Conservation (phyloP, 92 coral and sea anemone genomes). For the Palythoa grandis region DNA sequence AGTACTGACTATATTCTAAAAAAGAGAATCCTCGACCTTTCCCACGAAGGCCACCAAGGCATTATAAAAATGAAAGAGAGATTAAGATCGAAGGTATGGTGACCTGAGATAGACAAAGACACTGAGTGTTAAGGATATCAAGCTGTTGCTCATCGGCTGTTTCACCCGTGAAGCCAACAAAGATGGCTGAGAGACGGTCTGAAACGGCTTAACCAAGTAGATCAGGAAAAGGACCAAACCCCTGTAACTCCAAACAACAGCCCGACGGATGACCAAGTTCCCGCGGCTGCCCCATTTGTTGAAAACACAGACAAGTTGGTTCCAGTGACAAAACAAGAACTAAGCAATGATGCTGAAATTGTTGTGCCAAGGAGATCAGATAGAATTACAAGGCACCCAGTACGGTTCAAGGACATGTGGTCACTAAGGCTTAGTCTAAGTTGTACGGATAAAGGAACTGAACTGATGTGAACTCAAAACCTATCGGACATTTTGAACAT, state of each 20-base stretch:
- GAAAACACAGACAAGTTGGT: background rate
- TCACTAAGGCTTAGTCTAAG: background rate
- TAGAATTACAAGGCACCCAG: background rate
- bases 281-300: background rate
- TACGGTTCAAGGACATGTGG: constrained; percentile 6
- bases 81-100: background rate
- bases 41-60: background rate
- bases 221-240: background rate
- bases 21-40: background rate
- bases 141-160: background rate
- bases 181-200: background rate
- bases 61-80: background rate
- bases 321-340: constrained; percentile 1
- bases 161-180: background rate
- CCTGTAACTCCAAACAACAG: background rate
- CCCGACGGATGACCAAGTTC: background rate
- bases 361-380: background rate
- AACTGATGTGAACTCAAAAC: background rate
- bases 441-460: background rate
- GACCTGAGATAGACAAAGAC: background rate
- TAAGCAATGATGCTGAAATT: background rate
- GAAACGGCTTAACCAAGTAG: background rate
- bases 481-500: background rate
- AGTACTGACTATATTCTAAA: background rate
- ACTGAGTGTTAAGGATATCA: background rate